These are phyloP conservation scores for Gallinago undulata DNA, from an alignment of 2,113 vertebrate genomes.

Conservation along the genomic window DNA sequence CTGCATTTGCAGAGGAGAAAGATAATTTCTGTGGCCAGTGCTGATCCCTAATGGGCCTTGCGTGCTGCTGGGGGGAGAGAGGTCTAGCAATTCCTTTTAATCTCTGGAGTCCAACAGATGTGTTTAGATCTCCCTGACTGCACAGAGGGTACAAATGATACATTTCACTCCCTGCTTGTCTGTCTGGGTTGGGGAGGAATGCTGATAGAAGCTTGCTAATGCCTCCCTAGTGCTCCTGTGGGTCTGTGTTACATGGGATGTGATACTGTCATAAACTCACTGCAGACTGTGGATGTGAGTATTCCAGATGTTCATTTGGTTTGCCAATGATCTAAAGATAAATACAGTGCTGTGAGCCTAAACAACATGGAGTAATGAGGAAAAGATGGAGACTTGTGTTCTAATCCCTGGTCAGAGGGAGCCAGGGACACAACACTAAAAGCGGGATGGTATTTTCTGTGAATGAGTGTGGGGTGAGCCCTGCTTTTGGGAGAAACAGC, in stretches of 20 bases:
- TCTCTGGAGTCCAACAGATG: background rate
- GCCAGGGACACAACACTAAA: rapidly evolving
- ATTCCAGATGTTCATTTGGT: background rate
- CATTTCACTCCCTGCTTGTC: background rate
- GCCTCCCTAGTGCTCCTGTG: background rate
- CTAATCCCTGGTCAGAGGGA: background rate
- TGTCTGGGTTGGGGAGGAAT: background rate
- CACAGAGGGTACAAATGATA: background rate
- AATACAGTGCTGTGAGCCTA: background rate
- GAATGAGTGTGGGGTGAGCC: background rate
- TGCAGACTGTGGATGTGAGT: background rate
- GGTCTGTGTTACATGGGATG: background rate
- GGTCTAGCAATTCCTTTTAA: background rate
- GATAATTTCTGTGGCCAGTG: background rate
- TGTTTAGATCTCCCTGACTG: background rate
- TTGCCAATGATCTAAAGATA: background rate
- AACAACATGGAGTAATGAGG: background rate
- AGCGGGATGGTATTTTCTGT: background rate
- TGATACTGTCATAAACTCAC: background rate
- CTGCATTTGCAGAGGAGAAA: background rate
- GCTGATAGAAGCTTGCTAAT: background rate
- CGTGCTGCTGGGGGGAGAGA: background rate
- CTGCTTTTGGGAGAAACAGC: background rate
- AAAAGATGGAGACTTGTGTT: background rate
- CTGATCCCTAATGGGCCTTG: background rate